Evolutionary conservation across 2,888 invertebrate species (phyloP), one percentile per base, ranked within the genome.

Genomic region (Aphodius sticticus): DNA sequence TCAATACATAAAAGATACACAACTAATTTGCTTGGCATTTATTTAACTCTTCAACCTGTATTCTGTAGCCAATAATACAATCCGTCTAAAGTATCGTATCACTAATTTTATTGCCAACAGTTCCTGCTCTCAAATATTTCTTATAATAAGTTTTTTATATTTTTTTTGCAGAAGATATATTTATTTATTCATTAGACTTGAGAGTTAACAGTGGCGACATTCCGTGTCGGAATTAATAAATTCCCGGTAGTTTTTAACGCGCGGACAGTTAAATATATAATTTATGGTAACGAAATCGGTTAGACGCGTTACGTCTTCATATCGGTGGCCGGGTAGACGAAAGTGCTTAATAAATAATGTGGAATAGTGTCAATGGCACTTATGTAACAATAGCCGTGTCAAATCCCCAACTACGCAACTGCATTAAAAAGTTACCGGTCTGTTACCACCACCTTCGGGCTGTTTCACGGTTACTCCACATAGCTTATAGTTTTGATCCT

Each of bases 271-370:
- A 53, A 53, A 53, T 53, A 53, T 53, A 53, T 53, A 53, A 53
- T 53, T 9, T 53, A 53, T 53, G 53, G 7, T 53, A 53, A 53
- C 53, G 53, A 53, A 53, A 53, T 53, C 53, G 53, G 53, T 53
- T 53, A 53, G 53, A 9, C 53, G 53, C 53, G 53, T 53, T 53
- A 53, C 53, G 53, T 53, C 53, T 53, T 53, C 53, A 53, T 53
- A 53, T 53, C 53, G 53, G 53, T 53, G 53, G 53, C 53, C 12
- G 53, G 7, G 53, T 53, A 53, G 53, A 53, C 53, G 53, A 53
- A 53, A 53, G 53, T 53, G 53, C 53, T 53, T 53, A 53, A 53
- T 53, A 53, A 53, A 53, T 53, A 53, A 53, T 53, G 53, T 53
- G 53, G 53, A 53, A 53, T 53, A 53, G 53, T 53, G 53, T 53